phyloP scores from a whole-genome alignment of 2,113 vertebrate genomes.

The Lonchura striata region DNA sequence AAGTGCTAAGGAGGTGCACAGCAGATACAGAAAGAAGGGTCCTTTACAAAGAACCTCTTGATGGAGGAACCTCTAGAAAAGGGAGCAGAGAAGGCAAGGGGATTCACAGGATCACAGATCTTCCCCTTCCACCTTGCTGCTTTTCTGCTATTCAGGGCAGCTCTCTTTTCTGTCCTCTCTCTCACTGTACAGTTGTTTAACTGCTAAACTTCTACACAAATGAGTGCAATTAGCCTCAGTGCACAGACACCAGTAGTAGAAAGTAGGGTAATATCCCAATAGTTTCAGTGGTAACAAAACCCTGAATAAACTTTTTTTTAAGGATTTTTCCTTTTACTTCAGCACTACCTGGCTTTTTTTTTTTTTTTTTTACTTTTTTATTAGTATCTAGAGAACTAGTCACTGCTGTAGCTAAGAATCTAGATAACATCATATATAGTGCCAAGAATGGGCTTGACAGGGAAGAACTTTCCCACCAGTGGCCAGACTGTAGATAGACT shows the following conservation, averaged over 20 bases:
- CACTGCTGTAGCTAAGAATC: background rate
- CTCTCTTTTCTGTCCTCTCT: background rate
- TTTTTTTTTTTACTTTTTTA: background rate
- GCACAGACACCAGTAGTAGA: background rate
- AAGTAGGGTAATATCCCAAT: background rate
- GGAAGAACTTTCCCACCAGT: background rate
- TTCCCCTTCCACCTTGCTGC: background rate
- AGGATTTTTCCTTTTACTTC: background rate
- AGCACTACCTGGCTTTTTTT: background rate
- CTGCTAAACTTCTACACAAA: background rate
- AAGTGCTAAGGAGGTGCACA: background rate
- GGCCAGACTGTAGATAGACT: background rate
- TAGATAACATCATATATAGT: background rate
- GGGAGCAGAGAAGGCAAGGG: background rate
- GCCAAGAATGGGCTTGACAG: background rate
- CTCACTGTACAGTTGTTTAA: background rate
- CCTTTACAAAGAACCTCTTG: background rate
- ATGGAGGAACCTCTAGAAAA: background rate
- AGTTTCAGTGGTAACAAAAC: background rate
- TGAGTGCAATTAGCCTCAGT: background rate
- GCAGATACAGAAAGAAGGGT: background rate
- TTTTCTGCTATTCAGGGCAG: background rate
- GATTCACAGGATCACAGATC: background rate
- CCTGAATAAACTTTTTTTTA: background rate
- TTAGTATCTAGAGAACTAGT: background rate